Conservation (phyloP, 2,888 invertebrate genomes). For the Linyphia triangularis region DNA sequence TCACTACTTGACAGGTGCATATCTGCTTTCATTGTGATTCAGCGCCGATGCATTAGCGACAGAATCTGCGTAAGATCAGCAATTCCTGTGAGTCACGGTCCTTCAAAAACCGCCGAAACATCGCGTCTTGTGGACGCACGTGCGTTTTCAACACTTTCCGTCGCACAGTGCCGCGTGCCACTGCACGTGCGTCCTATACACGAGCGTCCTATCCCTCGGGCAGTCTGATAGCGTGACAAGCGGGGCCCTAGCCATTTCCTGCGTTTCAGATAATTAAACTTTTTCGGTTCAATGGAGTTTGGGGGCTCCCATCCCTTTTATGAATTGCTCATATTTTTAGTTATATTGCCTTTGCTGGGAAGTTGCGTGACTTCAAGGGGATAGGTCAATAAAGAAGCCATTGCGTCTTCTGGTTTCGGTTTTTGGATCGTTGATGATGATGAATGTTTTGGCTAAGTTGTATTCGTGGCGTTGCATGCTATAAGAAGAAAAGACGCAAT, state of each 20-base stretch:
- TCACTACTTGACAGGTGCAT: conserved; percentile 26
- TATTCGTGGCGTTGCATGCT: no score
- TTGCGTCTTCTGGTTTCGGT: background rate
- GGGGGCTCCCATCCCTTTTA: background rate
- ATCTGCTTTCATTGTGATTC: conserved; percentile 1
- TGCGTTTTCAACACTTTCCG: conserved; percentile 44
- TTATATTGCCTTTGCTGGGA: background rate
- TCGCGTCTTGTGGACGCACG: conserved; percentile 46
- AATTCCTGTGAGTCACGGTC: conserved; percentile 60
- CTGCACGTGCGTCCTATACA: conserved; percentile 39
- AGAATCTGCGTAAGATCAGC: conserved; percentile 18
- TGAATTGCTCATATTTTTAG: conserved; percentile 30
- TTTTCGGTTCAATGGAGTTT: conserved; percentile 52
- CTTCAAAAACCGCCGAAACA: conserved; percentile 60
- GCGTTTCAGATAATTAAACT: conserved; percentile 56
- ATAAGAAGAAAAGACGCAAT: no score
- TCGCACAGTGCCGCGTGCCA: conserved; percentile 16
- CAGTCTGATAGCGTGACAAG: conserved; percentile 32
- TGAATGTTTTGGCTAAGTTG: background rate
- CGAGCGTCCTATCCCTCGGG: conserved; percentile 31
- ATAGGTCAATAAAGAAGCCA: background rate
- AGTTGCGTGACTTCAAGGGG: background rate
- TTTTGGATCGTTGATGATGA: background rate
- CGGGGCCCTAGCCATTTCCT: background rate
- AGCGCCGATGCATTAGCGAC: conserved; percentile 14